phyloP scores from a whole-genome alignment of 2,888 invertebrate genomes.

The Leptogaster cylindrica region DNA sequence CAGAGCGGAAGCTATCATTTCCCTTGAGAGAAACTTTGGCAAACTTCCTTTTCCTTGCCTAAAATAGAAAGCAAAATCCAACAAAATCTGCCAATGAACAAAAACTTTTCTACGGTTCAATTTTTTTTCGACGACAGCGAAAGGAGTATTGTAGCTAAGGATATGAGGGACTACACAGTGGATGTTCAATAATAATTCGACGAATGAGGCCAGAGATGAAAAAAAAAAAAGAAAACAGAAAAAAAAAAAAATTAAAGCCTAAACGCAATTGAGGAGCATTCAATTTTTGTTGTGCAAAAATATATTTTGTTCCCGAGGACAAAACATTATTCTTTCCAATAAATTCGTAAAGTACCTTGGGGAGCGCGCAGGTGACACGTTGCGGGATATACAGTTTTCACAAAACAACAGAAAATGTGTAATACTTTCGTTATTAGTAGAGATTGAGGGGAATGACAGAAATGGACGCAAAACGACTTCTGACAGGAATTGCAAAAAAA shows the following conservation, averaged over 20 bases:
- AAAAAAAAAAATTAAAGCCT: not conserved
- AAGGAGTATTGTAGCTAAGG: not conserved
- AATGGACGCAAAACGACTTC: slow-evolving; percentile 24
- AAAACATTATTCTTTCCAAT: slow-evolving; percentile 22
- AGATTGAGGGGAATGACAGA: slow-evolving; percentile 23
- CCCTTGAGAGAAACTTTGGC: slow-evolving; percentile 25
- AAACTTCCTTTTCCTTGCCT: slow-evolving; percentile 15
- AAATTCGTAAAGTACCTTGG: slow-evolving; percentile 32
- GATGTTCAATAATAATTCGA: not conserved
- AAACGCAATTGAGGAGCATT: not conserved
- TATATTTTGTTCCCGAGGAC: not conserved
- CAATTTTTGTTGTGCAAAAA: not conserved
- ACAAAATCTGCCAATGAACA: slow-evolving; percentile 24
- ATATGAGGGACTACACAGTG: not conserved
- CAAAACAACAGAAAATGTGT: not conserved
- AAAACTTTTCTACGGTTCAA: slow-evolving; percentile 20
- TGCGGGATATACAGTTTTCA: not conserved
- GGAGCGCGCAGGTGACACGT: slow-evolving; percentile 32
- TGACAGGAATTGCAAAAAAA: not conserved
- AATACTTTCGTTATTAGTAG: not conserved
- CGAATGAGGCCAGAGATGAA: not conserved
- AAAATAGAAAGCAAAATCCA: slow-evolving; percentile 16
- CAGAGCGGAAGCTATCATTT: slow-evolving; percentile 18
- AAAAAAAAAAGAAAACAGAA: not conserved
- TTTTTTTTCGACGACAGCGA: slow-evolving; percentile 6